Evolutionary conservation across 2,113 vertebrate species (phyloP).

Genomic region (Hyla sarda): DNA sequence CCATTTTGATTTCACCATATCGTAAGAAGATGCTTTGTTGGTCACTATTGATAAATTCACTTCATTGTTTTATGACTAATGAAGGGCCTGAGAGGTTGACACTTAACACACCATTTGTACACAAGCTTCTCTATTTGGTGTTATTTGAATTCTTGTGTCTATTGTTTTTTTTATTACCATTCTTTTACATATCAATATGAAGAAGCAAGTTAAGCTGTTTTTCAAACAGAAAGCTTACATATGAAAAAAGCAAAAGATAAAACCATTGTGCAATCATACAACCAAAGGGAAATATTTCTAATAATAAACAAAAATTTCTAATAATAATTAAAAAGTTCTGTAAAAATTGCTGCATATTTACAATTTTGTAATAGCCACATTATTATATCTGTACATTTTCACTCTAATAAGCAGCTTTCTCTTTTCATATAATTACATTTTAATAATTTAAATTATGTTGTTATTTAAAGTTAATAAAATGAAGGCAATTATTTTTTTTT

Average conservation of each 20-base stretch:
- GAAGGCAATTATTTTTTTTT: neutral
- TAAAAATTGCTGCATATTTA: slow-evolving; percentile 6
- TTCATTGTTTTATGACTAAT: neutral
- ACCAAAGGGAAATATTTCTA: neutral
- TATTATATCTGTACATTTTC: slow-evolving; percentile 3
- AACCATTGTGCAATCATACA: neutral
- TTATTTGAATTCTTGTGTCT: neutral
- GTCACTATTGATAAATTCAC: too few relatives aligned
- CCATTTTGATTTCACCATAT: too few relatives aligned
- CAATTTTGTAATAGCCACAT: neutral
- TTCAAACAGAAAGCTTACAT: neutral
- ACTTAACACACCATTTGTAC: neutral
- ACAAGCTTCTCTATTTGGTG: neutral
- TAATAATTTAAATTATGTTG: slow-evolving; percentile 30
- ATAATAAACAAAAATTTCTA: neutral
- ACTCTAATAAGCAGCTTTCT: neutral
- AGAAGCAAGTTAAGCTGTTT: neutral
- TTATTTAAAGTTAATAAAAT: slow-evolving; percentile 25
- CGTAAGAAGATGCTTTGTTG: too few relatives aligned
- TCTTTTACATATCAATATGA: neutral
- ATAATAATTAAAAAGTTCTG: neutral
- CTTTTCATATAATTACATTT: slow-evolving; percentile 1
- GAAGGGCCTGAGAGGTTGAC: neutral
- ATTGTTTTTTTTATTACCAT: neutral
- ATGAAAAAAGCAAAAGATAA: neutral